Conservation (phyloP, 2,888 invertebrate species). For the Pristionchus fissidentatus region DNA sequence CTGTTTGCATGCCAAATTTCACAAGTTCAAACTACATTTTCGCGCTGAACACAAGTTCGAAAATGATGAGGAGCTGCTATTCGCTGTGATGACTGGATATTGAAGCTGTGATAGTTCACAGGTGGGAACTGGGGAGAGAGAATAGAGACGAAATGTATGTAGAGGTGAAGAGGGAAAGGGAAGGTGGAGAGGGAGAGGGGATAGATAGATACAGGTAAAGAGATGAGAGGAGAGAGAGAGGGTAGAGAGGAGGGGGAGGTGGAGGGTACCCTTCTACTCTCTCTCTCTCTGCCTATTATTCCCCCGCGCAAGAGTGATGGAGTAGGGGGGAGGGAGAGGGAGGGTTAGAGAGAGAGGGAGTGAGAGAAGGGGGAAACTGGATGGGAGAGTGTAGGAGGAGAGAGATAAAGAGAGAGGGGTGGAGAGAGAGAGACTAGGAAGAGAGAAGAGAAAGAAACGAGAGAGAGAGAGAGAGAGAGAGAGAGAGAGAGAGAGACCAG, state of each 20-base stretch:
- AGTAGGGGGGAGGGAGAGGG: not conserved
- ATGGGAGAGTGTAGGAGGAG: constrained; percentile 22
- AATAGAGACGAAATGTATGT: too few species aligned
- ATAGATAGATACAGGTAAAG: not conserved
- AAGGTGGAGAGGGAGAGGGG: not conserved
- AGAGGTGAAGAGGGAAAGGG: too few species aligned
- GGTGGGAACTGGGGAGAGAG: too few species aligned
- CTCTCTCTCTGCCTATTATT: not conserved
- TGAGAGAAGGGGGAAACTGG: constrained; percentile 28
- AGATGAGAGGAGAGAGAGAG: not conserved
- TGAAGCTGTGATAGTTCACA: too few species aligned
- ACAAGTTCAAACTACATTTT: too few species aligned
- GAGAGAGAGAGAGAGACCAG: constrained; percentile 41
- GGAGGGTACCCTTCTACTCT: not conserved
- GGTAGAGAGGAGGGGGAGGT: not conserved
- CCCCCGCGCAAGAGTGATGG: constrained; percentile 7
- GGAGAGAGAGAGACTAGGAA: not conserved
- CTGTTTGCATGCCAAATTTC: too few species aligned
- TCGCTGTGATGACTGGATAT: too few species aligned
- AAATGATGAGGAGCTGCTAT: too few species aligned
- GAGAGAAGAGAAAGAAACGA: not conserved
- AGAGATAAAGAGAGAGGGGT: not conserved
- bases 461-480: not conserved
- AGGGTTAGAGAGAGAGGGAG: constrained; percentile 35
- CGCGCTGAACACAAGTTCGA: too few species aligned